Percentiles rank a stretch among this genome's conserved stretches.
These are phyloP conservation scores for Phyllopteryx taeniolatus DNA, from an alignment of 2,113 vertebrate genomes.

Conservation along the genomic window DNA sequence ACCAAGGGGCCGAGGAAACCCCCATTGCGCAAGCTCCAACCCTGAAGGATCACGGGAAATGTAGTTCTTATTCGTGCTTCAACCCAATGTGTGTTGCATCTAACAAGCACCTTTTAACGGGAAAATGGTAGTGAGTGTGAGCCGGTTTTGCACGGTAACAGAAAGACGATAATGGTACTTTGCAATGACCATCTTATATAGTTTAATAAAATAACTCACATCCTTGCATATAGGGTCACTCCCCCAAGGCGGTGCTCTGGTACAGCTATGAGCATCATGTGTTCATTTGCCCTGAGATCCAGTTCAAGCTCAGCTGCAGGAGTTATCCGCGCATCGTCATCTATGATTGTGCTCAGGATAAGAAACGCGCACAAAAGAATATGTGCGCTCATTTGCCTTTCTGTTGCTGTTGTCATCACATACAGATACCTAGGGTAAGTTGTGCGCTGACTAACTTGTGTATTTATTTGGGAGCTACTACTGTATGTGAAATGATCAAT, in stretches of 20 bases:
- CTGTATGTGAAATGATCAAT: background rate
- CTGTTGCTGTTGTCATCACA: constrained; percentile 56
- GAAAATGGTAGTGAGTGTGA: background rate
- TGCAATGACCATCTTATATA: background rate
- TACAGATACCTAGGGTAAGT: constrained; percentile 70
- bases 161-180: background rate
- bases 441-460: constrained; percentile 40
- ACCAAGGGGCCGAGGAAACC: constrained; percentile 52
- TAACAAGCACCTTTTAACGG: background rate
- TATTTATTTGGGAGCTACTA: background rate
- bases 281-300: constrained; percentile 26
- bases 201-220: constrained; percentile 10
- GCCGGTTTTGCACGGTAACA: background rate
- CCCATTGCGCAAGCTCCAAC: constrained; percentile 61
- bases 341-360: constrained; percentile 62
- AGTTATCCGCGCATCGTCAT: constrained; percentile 5
- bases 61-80: constrained; percentile 27
- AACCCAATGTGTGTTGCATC: background rate
- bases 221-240: constrained; percentile 17
- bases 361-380: constrained; percentile 63
- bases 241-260: constrained; percentile 44
- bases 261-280: constrained; percentile 5
- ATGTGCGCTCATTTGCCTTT: constrained; percentile 59
- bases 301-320: constrained; percentile 2
- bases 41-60: constrained; percentile 44